A percentile compares a stretch with the other conserved stretches of the same genome.
Evolutionary conservation across 2,113 vertebrate genomes (phyloP).

Genomic region (Nibea albiflora): DNA sequence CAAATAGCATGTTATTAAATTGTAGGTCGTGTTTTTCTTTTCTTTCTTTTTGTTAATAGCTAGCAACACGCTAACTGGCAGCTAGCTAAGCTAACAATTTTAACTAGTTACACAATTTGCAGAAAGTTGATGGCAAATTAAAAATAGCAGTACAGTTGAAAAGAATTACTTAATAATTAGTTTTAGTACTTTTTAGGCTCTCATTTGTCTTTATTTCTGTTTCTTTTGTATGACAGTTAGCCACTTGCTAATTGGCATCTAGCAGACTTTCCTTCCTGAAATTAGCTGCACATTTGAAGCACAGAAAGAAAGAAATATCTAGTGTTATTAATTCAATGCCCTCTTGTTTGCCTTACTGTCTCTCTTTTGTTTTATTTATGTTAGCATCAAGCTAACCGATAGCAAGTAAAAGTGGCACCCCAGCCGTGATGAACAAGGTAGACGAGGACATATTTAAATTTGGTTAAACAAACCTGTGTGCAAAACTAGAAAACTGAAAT

Average conservation of each 20-base stretch:
- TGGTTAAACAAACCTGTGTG: background rate
- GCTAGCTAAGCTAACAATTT: background rate
- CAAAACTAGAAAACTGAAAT: background rate
- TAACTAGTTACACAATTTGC: no score
- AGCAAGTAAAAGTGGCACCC: no score
- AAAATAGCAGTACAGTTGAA: background rate
- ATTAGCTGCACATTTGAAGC: no score
- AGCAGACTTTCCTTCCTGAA: no score
- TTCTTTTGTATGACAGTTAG: no score
- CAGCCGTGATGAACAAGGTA: background rate
- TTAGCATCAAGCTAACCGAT: background rate
- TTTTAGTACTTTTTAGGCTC: no score
- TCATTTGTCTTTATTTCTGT: no score
- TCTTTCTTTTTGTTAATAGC: background rate
- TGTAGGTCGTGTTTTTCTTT: background rate
- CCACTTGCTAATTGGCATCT: no score
- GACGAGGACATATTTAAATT: background rate
- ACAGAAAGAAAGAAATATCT: background rate
- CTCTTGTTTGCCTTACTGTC: no score
- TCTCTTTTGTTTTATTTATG: background rate
- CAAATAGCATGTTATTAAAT: no score
- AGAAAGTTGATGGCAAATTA: background rate
- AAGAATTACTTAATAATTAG: no score
- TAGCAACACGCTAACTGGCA: no score
- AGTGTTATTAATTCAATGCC: background rate